These are phyloP conservation scores for Euproctis similis DNA, from an alignment of 2,888 invertebrate genomes.

Conservation along the genomic window DNA sequence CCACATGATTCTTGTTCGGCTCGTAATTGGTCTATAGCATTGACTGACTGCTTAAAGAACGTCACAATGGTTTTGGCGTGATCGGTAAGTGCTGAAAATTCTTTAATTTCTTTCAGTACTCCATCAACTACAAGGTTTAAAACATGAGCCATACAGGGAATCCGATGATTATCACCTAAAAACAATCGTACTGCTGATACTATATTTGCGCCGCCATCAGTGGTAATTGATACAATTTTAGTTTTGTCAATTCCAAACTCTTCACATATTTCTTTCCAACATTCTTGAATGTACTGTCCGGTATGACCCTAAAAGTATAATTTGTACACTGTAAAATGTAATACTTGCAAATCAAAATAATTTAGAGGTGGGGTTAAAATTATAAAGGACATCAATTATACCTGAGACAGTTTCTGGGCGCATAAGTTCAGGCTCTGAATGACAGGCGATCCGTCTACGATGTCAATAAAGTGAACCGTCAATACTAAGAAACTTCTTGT, in stretches of 20 bases:
- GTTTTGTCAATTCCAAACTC: not conserved
- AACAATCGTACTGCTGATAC: constrained; percentile 24
- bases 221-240: constrained; percentile 21
- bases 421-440: not conserved
- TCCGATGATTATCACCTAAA: constrained; percentile 22
- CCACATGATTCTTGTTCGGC: constrained; percentile 14
- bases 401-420: not conserved
- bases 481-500: constrained; percentile 17
- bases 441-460: not conserved
- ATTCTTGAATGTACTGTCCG: not conserved
- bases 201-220: constrained; percentile 27
- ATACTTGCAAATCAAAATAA: too few relatives aligned
- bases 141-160: constrained; percentile 22
- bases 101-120: not conserved
- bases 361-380: too few relatives aligned
- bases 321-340: too few relatives aligned
- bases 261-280: not conserved
- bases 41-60: not conserved
- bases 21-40: constrained; percentile 17
- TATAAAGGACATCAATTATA: too few relatives aligned
- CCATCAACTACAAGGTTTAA: not conserved
- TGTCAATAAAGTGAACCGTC: constrained; percentile 13
- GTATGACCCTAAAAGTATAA: not conserved
- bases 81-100: not conserved
- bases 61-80: not conserved